Base-by-base conservation (phyloP, 1,140 invertebrate genomes). In the Limonius californicus region DNA sequence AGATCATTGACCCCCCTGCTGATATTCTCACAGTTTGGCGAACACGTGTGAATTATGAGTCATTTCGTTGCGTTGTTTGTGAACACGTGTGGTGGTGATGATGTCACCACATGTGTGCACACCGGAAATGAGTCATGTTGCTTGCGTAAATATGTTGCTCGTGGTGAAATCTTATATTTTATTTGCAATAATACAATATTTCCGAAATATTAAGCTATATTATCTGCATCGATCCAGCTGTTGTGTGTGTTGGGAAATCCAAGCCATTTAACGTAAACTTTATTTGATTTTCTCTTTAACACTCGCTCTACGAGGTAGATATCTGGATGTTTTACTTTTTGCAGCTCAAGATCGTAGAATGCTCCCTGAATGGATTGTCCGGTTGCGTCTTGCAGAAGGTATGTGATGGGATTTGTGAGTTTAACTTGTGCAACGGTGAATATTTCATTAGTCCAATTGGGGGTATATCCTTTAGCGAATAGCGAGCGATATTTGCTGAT, bases 251-350 rank as follows among this genome's bases (percentile, higher is more conserved):
- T 54, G 19, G 45, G 16, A 47, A 76, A 72, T 27, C 74, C 74
- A 50, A 75, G 64, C 74, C 74, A 76, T 64, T 72, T 72, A 15
- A 77, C 74, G 63, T 64, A 75, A 14, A 69, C 3, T 58, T 72
- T 68, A 53, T 72, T 60, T 27, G 61, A 59, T 50, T 70, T 70
- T 45, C 59, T 62, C 59, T 56, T 64, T 39, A 74, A 42, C 16
- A 75, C 64, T 56, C 70, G 67, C 55, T 74, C 69, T 16, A 74
- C 54, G 4, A 72, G 57, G 59, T 69, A 73, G 50, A 63, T 59
- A 35, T 70, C 65, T 11, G 63, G 56, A 57, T 65, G 57, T 47
- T 66, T 68, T 11, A 63, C 64, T 60, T 60, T 63, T 15, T 45
- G 42, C 12, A 73, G 27, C 70, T 74, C 70, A 61, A 68, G 27